Base-by-base conservation (phyloP, 2,797 vertebrate genomes). In the Gadopsis marmoratus region DNA sequence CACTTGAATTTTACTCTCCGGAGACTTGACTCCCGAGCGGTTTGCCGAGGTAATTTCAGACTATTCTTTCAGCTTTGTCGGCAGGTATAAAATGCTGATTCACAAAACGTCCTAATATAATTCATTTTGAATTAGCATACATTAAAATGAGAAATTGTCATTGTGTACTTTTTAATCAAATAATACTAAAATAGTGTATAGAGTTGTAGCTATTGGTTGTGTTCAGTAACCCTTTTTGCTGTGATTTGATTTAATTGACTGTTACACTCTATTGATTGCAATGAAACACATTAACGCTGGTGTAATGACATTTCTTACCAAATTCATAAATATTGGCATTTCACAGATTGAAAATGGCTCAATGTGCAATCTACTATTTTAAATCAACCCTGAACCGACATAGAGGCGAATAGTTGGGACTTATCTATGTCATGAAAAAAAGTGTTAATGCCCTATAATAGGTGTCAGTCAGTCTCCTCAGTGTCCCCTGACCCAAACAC, bases 81-180 rank as follows among this genome's bases (percentile, higher is more conserved):
- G 61, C 58, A 5, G 41, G 79, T 78, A 59, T 50, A 31, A 61
- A 86, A 66, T 60, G 76, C 83, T 92, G 91, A 89, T 84, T 86
- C 84, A 89, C 85, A 81, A 61, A 88, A 87, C 33, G n/a, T 45
- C 71, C 72, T 68, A 26, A 26, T 26, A 26, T 26, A 26, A 26
- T 26, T 26, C 26, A 26, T 26, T 39, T 47, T 50, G 14, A 33
- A 60, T 33, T 47, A 33, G 33, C 29, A 16, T 56, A 41, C 37
- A 31, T 43, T 21, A 1, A 54, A 47, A 33, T 70, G 2, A 45
- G 5, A 11, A 31, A n/a, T 45, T 56, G 19, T 55, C 11, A 43
- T 13, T 7, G 7, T 53, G 13, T 37, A 23, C 12, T 12, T 29
- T 54, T 43, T 21, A 51, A 33, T 33, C 26, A 62, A 54, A 54